Evolutionary conservation across 2,888 invertebrate genomes (phyloP), one percentile per base, ranked within the genome.

Genomic region (Ormyrus labotus): DNA sequence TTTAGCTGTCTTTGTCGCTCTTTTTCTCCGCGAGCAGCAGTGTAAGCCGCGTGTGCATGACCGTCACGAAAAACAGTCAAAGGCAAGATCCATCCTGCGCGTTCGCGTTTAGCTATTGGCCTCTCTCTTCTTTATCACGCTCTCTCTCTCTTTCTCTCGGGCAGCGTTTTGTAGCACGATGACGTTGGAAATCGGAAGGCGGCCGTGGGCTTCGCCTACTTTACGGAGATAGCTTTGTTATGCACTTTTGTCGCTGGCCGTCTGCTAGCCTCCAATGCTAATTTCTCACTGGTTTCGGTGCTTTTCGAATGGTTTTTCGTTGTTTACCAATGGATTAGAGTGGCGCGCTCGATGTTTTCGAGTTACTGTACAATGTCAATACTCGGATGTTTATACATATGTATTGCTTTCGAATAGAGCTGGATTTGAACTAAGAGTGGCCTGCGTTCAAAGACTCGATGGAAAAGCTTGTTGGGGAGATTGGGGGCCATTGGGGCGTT

Each of bases 51-150:
- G 19, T 51, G 65, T 58, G 50, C 34, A 45, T 78, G 78, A 78
- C 78, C 72, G 78, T 78, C 78, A 78, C 55, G 67, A 68, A 67
- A 72, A 72, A 72, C 78, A 68, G 78, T 78, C 72, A 78, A 78
- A 67, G 5, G 63, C 60, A 10, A 72, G 60, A 77, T 78, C 60
- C 73, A 73, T 61, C 55, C 34, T 34, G 34, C 34, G 34, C 34
- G 34, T 34, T 34, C 34, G 34, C 34, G 34, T 34, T 34, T 34
- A 34, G 34, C 34, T 34, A 34, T 34, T 34, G 34, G 34, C 34
- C 34, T 34, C 34, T 34, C 34, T 34, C 34, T 34, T 34, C 34
- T 2, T 34, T 34, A 34, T 34, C 34, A 2, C 34, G 34, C 34
- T 67, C 48, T 55, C 69, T 71, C 70, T 68, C 47, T 47, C 45